phyloP scores from a whole-genome alignment of 2,113 vertebrate genomes.

The Scopus umbretta region DNA sequence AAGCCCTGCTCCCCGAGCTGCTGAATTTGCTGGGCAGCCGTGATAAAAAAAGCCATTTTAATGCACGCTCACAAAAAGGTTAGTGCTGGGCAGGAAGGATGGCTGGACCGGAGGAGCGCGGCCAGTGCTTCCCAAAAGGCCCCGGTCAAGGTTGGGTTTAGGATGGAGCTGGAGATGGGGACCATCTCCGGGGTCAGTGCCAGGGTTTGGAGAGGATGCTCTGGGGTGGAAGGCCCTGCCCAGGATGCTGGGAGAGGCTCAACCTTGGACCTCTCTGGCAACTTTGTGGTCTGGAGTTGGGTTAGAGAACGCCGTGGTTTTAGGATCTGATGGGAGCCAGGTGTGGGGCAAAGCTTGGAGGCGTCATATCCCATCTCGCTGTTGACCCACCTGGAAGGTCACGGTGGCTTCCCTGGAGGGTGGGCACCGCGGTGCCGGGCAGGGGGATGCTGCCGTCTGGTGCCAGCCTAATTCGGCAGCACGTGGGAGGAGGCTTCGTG shows the following conservation, averaged over 20 bases:
- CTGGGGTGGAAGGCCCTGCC: neutral
- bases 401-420: neutral
- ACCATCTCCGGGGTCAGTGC: neutral
- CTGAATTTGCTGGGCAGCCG: neutral
- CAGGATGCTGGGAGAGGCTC: neutral
- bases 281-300: neutral
- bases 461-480: neutral
- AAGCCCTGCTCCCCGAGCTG: neutral
- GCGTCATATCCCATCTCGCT: rapidly evolving
- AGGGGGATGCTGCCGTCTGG: neutral
- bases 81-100: neutral
- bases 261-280: neutral
- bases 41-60: neutral
- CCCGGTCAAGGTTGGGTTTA: neutral
- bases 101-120: neutral
- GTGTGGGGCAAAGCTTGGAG: neutral
- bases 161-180: neutral
- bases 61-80: neutral
- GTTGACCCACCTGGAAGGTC: neutral
- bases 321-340: neutral
- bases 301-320: neutral
- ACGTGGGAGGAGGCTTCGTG: rapidly evolving
- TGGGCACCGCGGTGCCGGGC: neutral
- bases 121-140: neutral
- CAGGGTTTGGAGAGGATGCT: neutral